Evolutionary conservation across 2,797 vertebrate species (phyloP).

Genomic region (Anas bernieri): DNA sequence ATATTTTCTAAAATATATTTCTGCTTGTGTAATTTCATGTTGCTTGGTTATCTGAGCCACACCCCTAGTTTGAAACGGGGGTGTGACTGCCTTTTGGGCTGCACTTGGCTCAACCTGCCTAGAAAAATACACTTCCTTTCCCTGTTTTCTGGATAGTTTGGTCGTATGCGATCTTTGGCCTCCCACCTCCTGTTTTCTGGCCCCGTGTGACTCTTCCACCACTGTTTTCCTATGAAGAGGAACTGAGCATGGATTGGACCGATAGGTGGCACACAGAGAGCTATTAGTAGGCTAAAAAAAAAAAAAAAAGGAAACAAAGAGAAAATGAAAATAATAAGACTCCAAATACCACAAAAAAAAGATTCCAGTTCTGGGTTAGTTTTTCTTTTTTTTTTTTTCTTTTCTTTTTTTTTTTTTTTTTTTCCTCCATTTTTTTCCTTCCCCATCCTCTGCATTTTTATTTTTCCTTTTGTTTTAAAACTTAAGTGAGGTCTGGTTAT

Average conservation of each 20-base stretch:
- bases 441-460: neutral
- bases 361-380: neutral
- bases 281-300: constrained; percentile 1
- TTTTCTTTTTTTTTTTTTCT: neutral
- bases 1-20: constrained; percentile 61
- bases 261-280: constrained; percentile 58
- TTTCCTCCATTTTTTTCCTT: neutral
- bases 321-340: constrained; percentile 16
- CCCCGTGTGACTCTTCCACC: neutral
- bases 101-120: neutral
- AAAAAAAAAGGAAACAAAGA: neutral
- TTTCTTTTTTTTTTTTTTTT: neutral
- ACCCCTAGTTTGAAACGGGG: neutral
- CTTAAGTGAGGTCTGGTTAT: neutral
- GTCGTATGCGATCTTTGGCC: neutral
- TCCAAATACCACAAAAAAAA: neutral
- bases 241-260: neutral
- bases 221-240: neutral
- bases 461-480: constrained; percentile 15
- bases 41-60: constrained; percentile 41
- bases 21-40: constrained; percentile 45
- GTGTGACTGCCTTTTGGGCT: constrained; percentile 23
- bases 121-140: constrained; percentile 29
- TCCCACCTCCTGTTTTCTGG: neutral
- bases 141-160: constrained; percentile 5